These are phyloP conservation scores for Hoplias malabaricus DNA, from an alignment of 2,113 vertebrate species.

Conservation along the genomic window DNA sequence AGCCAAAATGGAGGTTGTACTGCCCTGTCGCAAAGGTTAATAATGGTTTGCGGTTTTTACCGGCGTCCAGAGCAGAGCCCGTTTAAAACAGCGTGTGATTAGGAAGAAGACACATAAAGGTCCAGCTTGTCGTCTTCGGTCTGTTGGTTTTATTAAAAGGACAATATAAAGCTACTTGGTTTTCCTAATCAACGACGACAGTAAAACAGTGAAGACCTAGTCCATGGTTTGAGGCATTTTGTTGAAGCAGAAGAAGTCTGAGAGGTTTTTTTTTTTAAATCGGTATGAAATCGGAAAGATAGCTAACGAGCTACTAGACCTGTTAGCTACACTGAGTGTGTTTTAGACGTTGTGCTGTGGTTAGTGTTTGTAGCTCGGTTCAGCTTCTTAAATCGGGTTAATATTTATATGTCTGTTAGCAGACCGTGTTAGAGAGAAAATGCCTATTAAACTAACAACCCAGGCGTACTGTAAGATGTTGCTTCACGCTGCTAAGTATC, in stretches of 20 bases:
- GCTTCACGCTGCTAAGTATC: constrained; percentile 91
- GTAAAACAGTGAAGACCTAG: background rate
- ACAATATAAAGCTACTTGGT: background rate
- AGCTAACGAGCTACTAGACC: constrained; percentile 7
- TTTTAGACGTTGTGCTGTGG: background rate
- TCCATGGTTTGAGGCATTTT: background rate
- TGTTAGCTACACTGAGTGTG: background rate
- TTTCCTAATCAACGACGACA: too few species aligned
- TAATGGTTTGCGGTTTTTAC: background rate
- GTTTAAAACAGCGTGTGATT: background rate
- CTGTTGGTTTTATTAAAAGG: background rate
- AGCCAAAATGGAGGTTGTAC: background rate
- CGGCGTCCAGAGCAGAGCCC: background rate
- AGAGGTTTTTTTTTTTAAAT: background rate
- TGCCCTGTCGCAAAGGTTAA: background rate
- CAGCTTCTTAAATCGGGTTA: background rate
- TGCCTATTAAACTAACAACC: constrained; percentile 85
- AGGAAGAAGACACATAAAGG: background rate
- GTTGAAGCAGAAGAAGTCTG: background rate
- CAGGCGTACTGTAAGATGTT: constrained; percentile 97
- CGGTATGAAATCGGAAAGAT: constrained; percentile 15
- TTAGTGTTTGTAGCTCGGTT: background rate
- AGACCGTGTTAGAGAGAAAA: constrained; percentile 60
- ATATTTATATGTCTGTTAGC: background rate
- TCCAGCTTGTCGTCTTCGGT: background rate